Evolutionary conservation across 2,797 vertebrate species (phyloP).

Genomic region (Mastacembelus armatus): DNA sequence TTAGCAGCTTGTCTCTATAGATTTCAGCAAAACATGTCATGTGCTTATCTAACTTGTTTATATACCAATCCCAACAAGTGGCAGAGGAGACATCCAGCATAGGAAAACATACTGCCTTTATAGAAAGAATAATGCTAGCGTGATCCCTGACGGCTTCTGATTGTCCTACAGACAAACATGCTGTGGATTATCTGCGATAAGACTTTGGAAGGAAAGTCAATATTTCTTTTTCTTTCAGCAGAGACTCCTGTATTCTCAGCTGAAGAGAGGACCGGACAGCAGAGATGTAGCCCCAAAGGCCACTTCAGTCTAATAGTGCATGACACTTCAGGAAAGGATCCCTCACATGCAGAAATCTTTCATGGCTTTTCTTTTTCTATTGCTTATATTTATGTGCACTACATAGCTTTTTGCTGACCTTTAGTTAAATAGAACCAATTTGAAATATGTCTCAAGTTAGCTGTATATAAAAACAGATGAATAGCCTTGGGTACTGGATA

Average conservation of each 20-base stretch:
- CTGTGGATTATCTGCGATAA: conserved; percentile 58
- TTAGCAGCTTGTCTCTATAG: conserved; percentile 25
- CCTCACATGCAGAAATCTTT: conserved; percentile 16
- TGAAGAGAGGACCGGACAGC: conserved; percentile 31
- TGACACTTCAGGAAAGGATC: conserved; percentile 41
- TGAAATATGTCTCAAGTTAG: conserved; percentile 36
- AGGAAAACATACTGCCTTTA: conserved; percentile 42
- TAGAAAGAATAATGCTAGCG: conserved; percentile 53
- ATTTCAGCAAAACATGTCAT: conserved; percentile 16
- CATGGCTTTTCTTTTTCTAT: conserved; percentile 7
- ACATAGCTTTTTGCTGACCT: conserved; percentile 32
- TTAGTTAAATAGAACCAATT: conserved; percentile 25
- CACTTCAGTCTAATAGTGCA: conserved; percentile 46
- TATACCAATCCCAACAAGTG: conserved; percentile 51
- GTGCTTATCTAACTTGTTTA: conserved; percentile 60
- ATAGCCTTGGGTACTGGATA: conserved; percentile 6
- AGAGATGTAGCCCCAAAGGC: conserved; percentile 55
- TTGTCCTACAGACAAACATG: conserved; percentile 65
- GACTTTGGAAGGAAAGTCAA: conserved; percentile 55
- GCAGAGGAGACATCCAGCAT: conserved; percentile 36
- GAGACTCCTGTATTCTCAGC: conserved; percentile 49
- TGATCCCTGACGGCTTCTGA: conserved; percentile 68
- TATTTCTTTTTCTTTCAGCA: conserved; percentile 40
- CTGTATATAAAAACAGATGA: conserved; percentile 7
- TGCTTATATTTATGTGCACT: too few relatives aligned